phyloP scores from a whole-genome alignment of 2,888 invertebrate genomes.

The Cremastinae sp. region DNA sequence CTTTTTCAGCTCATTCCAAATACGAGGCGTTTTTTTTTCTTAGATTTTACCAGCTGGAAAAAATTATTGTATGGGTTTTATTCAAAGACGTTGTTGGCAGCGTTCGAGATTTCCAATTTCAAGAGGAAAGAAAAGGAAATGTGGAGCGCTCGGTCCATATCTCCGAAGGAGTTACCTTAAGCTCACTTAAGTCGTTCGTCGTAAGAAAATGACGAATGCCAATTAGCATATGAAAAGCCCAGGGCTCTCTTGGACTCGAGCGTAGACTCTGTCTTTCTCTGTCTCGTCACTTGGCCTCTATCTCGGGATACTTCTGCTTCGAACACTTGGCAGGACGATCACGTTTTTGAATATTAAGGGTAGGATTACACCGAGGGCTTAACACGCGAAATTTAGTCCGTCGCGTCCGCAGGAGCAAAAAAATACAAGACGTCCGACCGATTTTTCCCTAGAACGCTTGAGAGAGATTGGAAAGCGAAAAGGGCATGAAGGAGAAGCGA shows the following conservation, averaged over 20 bases:
- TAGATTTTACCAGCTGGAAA: no score
- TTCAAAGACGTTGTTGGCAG: not conserved
- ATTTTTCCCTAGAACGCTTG: conserved; percentile 51
- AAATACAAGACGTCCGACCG: conserved; percentile 36
- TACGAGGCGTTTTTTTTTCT: no score
- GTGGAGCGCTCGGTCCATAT: conserved; percentile 53
- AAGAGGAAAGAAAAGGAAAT: conserved; percentile 5
- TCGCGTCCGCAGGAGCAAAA: conserved; percentile 60
- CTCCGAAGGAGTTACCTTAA: conserved; percentile 74
- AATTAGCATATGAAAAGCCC: conserved; percentile 81
- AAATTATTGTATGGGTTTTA: not conserved
- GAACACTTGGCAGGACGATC: conserved; percentile 78
- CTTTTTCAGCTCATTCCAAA: no score
- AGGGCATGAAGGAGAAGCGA: not conserved
- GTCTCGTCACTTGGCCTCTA: conserved; percentile 48
- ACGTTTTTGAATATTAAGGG: conserved; percentile 81
- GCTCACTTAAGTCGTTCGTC: conserved; percentile 77
- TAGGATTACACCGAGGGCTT: conserved; percentile 79
- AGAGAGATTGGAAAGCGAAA: conserved; percentile 27
- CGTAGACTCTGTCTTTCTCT: conserved; percentile 54
- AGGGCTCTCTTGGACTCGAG: conserved; percentile 66
- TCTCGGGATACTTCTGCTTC: conserved; percentile 61
- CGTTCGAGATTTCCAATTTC: conserved; percentile 22
- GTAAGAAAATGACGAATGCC: conserved; percentile 80
- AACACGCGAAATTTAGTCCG: conserved; percentile 79